Evolutionary conservation across 2,113 vertebrate genomes (phyloP).

Genomic region (Clarias magur): DNA sequence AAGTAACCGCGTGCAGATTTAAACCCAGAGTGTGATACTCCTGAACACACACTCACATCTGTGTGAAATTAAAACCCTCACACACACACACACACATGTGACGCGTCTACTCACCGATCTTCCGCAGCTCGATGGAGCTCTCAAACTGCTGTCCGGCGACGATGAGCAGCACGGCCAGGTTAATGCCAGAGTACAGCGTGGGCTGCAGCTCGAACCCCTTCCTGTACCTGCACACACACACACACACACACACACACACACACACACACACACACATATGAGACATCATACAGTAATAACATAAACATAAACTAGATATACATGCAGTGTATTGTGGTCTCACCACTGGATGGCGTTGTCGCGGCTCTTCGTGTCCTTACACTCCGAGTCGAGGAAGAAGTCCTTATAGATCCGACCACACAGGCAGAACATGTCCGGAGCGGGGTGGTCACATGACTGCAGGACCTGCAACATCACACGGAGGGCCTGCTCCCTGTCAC

Average conservation of each 20-base stretch:
- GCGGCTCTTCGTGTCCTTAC: slow-evolving; percentile 82
- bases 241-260: slow-evolving; percentile 6
- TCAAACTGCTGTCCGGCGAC: slow-evolving; percentile 92
- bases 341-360: slow-evolving; percentile 93
- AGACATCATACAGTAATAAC: neutral
- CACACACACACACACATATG: neutral
- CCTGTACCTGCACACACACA: slow-evolving; percentile 81
- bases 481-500: slow-evolving; percentile 87
- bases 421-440: slow-evolving; percentile 94
- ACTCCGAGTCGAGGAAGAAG: slow-evolving; percentile 91
- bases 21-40: neutral
- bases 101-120: slow-evolving; percentile 81
- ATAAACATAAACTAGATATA: neutral
- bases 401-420: slow-evolving; percentile 97
- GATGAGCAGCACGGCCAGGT: slow-evolving; percentile 88
- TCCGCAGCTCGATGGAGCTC: slow-evolving; percentile 90
- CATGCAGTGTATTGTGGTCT: slow-evolving; percentile 13
- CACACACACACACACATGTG: neutral
- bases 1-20: neutral
- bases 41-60: neutral
- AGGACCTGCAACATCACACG: slow-evolving; percentile 88
- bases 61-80: neutral
- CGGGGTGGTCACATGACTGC: slow-evolving; percentile 83
- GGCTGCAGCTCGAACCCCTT: slow-evolving; percentile 94
- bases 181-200: slow-evolving; percentile 93